Percentiles rank a stretch among this genome's conserved stretches.
These are phyloP conservation scores for Conus ventricosus DNA, from an alignment of 1,140 invertebrate genomes.

Conservation along the genomic window DNA sequence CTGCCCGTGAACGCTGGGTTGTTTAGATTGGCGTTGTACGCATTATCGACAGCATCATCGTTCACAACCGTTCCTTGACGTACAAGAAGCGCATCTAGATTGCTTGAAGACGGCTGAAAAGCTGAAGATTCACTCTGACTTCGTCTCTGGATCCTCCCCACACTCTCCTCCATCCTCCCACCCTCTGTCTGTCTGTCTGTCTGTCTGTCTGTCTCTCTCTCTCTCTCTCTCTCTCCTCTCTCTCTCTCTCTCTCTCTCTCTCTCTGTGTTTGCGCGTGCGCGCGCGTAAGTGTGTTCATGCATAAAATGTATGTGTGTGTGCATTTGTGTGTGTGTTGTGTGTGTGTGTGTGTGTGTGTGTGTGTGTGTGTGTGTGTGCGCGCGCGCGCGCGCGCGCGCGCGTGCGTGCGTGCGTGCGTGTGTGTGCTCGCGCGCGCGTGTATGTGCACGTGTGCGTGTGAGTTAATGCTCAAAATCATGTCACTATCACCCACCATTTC, in stretches of 20 bases:
- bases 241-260: not conserved
- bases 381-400: too few relatives aligned
- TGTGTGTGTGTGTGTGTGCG: too few relatives aligned
- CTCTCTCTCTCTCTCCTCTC: conserved; percentile 15
- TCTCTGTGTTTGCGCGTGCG: not conserved
- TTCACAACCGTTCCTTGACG: not conserved
- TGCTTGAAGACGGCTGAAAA: not conserved
- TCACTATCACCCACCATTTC: too few relatives aligned
- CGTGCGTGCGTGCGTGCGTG: too few relatives aligned
- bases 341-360: too few relatives aligned
- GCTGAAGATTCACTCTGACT: not conserved
- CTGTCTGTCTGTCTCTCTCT: not conserved
- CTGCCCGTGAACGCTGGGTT: too few relatives aligned
- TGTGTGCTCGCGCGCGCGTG: too few relatives aligned
- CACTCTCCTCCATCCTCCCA: not conserved
- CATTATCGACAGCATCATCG: not conserved
- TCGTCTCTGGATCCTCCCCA: not conserved
- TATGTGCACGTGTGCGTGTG: not conserved
- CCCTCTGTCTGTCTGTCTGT: not conserved
- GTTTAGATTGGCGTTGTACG: not conserved
- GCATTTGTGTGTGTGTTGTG: too few relatives aligned
- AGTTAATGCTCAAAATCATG: too few relatives aligned
- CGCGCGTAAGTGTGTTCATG: not conserved
- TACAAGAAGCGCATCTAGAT: not conserved
- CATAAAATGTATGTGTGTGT: too few relatives aligned